Evolutionary conservation across 2,113 vertebrate genomes (phyloP).

Genomic region (Cromileptes altivelis): DNA sequence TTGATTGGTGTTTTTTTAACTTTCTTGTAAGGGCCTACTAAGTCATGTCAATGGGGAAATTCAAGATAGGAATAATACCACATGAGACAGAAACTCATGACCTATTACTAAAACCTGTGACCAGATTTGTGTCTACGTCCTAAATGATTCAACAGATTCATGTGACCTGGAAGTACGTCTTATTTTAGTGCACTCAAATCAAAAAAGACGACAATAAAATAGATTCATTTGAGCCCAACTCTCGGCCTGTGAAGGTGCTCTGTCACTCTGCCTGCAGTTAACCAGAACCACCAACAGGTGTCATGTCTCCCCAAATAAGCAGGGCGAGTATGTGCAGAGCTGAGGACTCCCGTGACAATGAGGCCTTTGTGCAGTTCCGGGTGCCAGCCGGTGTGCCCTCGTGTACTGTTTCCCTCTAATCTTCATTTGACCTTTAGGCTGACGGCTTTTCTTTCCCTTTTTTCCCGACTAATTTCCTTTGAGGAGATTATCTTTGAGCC

Average conservation of each 20-base stretch:
- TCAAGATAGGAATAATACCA: neutral
- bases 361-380: conserved; percentile 81
- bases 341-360: conserved; percentile 75
- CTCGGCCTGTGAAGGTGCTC: neutral
- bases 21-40: neutral
- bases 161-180: neutral
- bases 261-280: conserved; percentile 55
- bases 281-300: conserved; percentile 80
- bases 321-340: conserved; percentile 30
- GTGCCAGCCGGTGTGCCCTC: conserved; percentile 77
- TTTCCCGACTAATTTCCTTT: conserved; percentile 75
- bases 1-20: neutral
- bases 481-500: conserved; percentile 71
- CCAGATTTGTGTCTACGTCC: neutral
- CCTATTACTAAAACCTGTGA: conserved; percentile 9
- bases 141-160: neutral
- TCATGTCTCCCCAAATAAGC: conserved; percentile 67
- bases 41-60: neutral
- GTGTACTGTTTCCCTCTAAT: conserved; percentile 83
- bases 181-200: neutral
- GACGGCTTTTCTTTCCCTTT: conserved; percentile 73
- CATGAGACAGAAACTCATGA: conserved; percentile 3
- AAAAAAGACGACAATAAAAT: neutral
- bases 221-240: neutral
- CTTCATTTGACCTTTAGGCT: conserved; percentile 84